Evolutionary conservation across 2,888 invertebrate genomes (phyloP), one percentile per base, ranked within the genome.

Genomic region (Syrphus vitripennis): DNA sequence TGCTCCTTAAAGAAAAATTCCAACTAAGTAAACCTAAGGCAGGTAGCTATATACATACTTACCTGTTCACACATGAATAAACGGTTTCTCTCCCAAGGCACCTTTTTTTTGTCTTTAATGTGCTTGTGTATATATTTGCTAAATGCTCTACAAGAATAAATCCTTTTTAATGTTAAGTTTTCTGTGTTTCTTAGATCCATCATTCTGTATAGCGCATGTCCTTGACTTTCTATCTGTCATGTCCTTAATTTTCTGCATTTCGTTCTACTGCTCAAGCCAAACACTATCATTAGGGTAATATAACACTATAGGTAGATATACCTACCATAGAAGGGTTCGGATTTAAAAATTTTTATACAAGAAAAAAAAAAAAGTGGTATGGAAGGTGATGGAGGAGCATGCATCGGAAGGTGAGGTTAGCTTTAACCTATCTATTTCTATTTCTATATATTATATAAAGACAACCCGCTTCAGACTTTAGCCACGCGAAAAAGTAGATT

Each of bases 161-260:
- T 84, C 84, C 76, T 81, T 84, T 81, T 84, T 63, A 75, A 84
- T 67, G 67, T 67, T 24, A 24, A 45, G 26, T 42, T 65, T 26
- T 67, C 24, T 45, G 45, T 72, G 61, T 75, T 63, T 57, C 61
- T 48, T 86, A 50, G 70, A 67, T 72, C 53, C 81, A 65, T 81
- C 86, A 74, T 82, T 81, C 77, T 59, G 34, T 9, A n/a, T n/a
- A 74, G 72, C 82, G 37, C 74, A 74, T 67, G 69, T 82, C 86
- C 86, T 82, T 86, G 86, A 86, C 86, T 74, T 78, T 86, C 69
- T 77, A 65, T 74, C 61, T 67, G 59, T 40, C 76, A 40, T 79
- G 65, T 67, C 42, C 65, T 67, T 63, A 69, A 55, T 65, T 83
- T 71, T 50, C 34, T 24, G 50, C 24, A 34, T 50, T 67, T 50